Percentiles rank a stretch among this genome's conserved stretches.
phyloP scores from a whole-genome alignment of 2,113 vertebrate species.

The Equus przewalskii region DNA sequence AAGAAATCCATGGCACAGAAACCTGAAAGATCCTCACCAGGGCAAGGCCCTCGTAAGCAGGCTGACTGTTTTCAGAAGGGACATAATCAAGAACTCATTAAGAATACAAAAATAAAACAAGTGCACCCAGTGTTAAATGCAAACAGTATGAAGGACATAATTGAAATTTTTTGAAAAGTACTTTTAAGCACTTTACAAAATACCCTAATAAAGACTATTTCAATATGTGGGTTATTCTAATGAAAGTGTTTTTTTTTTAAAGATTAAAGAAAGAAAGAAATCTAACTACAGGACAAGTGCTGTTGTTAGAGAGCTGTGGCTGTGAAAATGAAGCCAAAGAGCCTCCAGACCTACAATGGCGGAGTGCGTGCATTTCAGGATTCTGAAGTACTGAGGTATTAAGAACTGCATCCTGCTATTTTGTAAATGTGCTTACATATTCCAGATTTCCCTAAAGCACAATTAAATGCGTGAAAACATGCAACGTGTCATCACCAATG shows the following conservation, averaged over 20 bases:
- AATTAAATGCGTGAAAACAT: neutral
- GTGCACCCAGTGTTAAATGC: slow-evolving; percentile 70
- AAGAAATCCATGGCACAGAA: slow-evolving; percentile 54
- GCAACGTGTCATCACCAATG: neutral
- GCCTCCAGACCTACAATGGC: neutral
- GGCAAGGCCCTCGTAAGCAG: slow-evolving; percentile 32
- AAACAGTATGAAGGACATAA: slow-evolving; percentile 48
- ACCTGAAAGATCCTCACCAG: slow-evolving; percentile 25
- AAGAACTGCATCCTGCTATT: neutral
- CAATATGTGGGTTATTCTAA: neutral
- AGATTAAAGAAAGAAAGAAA: neutral
- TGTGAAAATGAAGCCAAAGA: slow-evolving; percentile 49
- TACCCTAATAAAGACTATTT: neutral
- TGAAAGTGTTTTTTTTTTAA: slow-evolving; percentile 1
- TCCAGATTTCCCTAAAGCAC: neutral
- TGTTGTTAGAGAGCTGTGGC: neutral
- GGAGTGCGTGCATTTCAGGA: neutral
- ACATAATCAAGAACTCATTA: slow-evolving; percentile 76
- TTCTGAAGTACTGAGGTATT: slow-evolving; percentile 6
- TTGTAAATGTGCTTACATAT: neutral
- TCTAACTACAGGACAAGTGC: neutral
- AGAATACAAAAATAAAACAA: slow-evolving; percentile 65
- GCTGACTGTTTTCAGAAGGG: slow-evolving; percentile 28
- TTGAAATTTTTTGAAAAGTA: slow-evolving; percentile 57
- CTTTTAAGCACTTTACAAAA: slow-evolving; percentile 73